These are phyloP conservation scores for Palaemon carinicauda DNA, from an alignment of 1,140 invertebrate genomes.

Conservation along the genomic window DNA sequence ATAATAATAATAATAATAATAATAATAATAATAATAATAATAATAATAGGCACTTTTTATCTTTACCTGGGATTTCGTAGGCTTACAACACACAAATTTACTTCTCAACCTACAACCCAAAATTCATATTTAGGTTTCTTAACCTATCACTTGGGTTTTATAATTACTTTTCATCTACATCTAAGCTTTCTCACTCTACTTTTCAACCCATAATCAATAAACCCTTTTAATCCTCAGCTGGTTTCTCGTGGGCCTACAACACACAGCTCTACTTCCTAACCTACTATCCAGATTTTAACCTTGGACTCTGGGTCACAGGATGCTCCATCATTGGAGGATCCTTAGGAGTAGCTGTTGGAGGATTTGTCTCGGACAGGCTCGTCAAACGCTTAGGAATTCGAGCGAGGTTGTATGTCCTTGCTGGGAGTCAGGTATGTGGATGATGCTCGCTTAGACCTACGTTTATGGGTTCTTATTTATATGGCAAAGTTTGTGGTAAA, in stretches of 20 bases:
- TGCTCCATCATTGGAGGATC: constrained; percentile 87
- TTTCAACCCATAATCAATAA: background rate
- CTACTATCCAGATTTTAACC: constrained; percentile 86
- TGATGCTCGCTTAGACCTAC: too few relatives aligned
- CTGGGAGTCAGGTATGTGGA: constrained; percentile 73
- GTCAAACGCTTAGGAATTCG: constrained; percentile 86
- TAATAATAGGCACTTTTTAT: too few relatives aligned
- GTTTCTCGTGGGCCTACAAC: constrained; percentile 89
- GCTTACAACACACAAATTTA: too few relatives aligned
- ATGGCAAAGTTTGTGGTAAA: background rate
- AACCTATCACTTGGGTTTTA: too few relatives aligned
- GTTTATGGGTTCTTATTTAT: too few relatives aligned
- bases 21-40: too few relatives aligned
- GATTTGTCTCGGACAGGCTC: constrained; percentile 87
- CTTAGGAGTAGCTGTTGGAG: constrained; percentile 86
- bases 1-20: too few relatives aligned
- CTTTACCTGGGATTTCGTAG: too few relatives aligned
- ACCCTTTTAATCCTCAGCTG: constrained; percentile 69
- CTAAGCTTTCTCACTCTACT: too few relatives aligned
- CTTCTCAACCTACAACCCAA: too few relatives aligned
- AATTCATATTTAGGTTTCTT: too few relatives aligned
- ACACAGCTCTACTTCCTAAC: constrained; percentile 86
- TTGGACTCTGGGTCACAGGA: constrained; percentile 86
- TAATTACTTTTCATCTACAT: too few relatives aligned
- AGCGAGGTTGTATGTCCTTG: constrained; percentile 83